These are phyloP conservation scores for Poliocrania exsul DNA, from an alignment of 2,797 vertebrate species.

Conservation along the genomic window DNA sequence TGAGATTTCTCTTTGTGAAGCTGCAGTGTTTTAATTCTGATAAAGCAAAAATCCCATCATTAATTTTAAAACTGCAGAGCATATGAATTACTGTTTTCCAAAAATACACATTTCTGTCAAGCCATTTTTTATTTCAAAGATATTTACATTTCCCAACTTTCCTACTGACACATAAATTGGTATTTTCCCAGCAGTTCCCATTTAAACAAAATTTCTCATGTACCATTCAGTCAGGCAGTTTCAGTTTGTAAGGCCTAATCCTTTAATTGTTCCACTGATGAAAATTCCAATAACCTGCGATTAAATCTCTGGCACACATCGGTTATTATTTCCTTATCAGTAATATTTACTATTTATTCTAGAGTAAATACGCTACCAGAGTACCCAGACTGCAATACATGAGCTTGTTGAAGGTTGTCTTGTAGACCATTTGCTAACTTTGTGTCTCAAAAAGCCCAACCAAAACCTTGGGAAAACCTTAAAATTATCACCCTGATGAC, in stretches of 20 bases:
- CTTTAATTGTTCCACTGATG: neutral
- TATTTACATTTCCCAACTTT: neutral
- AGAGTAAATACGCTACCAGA: neutral
- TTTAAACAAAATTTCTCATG: conserved; percentile 1
- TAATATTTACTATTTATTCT: conserved; percentile 36
- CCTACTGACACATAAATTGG: neutral
- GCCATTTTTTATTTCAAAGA: conserved; percentile 22
- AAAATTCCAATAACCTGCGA: neutral
- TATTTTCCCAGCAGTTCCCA: conserved; percentile 4
- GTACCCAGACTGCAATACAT: rapidly evolving
- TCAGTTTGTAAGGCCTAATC: neutral
- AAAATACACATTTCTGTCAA: conserved; percentile 31
- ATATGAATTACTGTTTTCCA: neutral
- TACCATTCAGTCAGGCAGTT: neutral
- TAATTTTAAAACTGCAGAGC: neutral
- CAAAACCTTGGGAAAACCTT: neutral
- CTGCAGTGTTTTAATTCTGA: neutral
- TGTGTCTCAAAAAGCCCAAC: neutral
- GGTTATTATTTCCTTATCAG: conserved; percentile 32
- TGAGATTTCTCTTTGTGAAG: neutral
- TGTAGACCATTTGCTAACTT: neutral
- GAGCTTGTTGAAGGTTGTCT: neutral
- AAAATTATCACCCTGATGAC: neutral
- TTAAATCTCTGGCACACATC: conserved; percentile 28
- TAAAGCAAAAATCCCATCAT: neutral